Percentiles rank a stretch among this genome's conserved stretches.
phyloP scores from a whole-genome alignment of 2,797 vertebrate species.

The Helarctos malayanus region DNA sequence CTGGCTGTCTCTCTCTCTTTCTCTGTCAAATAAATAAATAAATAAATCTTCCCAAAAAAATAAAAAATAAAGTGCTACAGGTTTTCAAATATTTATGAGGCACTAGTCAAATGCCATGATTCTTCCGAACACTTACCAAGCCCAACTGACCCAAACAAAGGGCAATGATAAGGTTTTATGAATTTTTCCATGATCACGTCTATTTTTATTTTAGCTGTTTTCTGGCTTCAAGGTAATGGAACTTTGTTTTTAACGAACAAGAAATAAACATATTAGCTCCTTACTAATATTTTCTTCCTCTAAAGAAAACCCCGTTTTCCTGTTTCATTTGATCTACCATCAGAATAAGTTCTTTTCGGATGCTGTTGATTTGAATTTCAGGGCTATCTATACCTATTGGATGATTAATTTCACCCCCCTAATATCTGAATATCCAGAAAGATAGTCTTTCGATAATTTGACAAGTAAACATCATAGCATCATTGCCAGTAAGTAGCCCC shows the following conservation, averaged over 20 bases:
- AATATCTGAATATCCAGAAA: neutral
- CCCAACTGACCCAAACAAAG: neutral
- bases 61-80: neutral
- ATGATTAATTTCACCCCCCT: neutral
- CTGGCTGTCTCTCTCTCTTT: too few species aligned
- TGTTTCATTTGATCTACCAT: neutral
- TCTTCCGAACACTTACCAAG: neutral
- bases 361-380: neutral
- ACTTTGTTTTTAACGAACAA: neutral
- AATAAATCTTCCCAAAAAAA: too few species aligned
- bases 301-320: neutral
- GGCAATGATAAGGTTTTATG: neutral
- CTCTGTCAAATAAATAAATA: too few species aligned
- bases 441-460: neutral
- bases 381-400: neutral
- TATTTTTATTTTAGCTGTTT: constrained; percentile 12
- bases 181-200: neutral
- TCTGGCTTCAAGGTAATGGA: neutral
- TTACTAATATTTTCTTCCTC: neutral
- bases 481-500: neutral
- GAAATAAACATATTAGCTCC: neutral
- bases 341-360: neutral
- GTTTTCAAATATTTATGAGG: constrained; percentile 34
- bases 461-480: neutral
- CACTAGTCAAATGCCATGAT: neutral